phyloP scores from a whole-genome alignment of 2,888 invertebrate species.

The Leucozona laternaria region DNA sequence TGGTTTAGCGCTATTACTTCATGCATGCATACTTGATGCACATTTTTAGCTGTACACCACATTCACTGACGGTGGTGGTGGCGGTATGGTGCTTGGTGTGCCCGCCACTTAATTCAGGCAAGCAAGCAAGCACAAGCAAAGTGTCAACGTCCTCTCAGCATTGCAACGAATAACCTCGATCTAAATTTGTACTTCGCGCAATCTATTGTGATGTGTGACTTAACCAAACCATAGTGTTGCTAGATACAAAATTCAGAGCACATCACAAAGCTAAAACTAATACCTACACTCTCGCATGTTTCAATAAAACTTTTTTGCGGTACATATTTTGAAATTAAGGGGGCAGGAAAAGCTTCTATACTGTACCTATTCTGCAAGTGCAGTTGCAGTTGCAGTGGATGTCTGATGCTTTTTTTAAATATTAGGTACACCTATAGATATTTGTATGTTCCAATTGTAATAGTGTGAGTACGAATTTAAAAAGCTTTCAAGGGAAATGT shows the following conservation, averaged over 20 bases:
- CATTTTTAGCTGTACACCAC: slow-evolving; percentile 2
- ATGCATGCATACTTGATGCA: slow-evolving; percentile 44
- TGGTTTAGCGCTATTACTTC: slow-evolving; percentile 38
- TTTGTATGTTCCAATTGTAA: too few species aligned
- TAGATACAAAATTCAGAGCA: slow-evolving; percentile 59
- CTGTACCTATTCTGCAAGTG: not conserved
- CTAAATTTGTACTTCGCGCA: slow-evolving; percentile 80
- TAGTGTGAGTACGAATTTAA: slow-evolving; percentile 5
- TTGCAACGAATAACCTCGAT: slow-evolving; percentile 83
- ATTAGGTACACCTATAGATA: too few species aligned
- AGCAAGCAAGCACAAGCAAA: slow-evolving; percentile 18
- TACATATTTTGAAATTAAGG: not conserved
- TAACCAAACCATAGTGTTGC: slow-evolving; percentile 35
- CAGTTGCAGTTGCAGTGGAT: not conserved
- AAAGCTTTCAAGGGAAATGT: slow-evolving; percentile 70
- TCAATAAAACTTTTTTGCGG: not conserved
- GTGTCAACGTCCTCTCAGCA: slow-evolving; percentile 82
- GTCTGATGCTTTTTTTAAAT: not conserved
- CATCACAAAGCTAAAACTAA: slow-evolving; percentile 14
- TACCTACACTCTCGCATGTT: not conserved
- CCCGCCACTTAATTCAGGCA: slow-evolving; percentile 17
- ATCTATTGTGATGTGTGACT: slow-evolving; percentile 73
- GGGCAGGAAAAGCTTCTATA: slow-evolving; percentile 35
- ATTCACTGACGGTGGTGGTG: slow-evolving; percentile 1
- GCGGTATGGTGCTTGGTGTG: slow-evolving; percentile 28